A percentile compares a stretch with the other conserved stretches of the same genome.
Conservation (phyloP, 2,888 invertebrate species). For the Temnothorax unifasciatus region DNA sequence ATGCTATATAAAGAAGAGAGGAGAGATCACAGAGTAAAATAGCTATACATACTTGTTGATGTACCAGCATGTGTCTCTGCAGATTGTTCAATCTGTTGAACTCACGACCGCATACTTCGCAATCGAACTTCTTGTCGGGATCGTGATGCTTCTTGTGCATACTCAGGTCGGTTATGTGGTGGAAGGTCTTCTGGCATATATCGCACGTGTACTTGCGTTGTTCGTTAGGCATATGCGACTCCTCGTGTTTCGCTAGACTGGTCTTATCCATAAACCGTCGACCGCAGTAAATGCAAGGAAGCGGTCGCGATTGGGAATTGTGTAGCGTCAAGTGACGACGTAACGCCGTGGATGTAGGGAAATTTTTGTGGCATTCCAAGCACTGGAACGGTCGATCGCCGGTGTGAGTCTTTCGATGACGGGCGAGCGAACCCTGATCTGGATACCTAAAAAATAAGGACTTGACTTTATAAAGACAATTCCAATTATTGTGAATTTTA, state of each 20-base stretch:
- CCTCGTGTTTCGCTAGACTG: slow-evolving; percentile 85
- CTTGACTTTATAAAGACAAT: background rate
- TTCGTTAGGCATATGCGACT: slow-evolving; percentile 85
- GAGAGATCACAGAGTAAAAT: slow-evolving; percentile 18
- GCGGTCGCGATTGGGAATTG: slow-evolving; percentile 84
- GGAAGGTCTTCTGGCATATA: slow-evolving; percentile 88
- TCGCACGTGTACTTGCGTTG: slow-evolving; percentile 86
- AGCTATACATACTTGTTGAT: slow-evolving; percentile 83
- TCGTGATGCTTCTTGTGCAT: slow-evolving; percentile 86
- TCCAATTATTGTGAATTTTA: background rate
- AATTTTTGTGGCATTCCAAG: slow-evolving; percentile 85
- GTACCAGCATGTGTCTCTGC: slow-evolving; percentile 86
- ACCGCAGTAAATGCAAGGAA: slow-evolving; percentile 86
- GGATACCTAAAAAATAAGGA: slow-evolving; percentile 78
- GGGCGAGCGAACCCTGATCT: slow-evolving; percentile 84
- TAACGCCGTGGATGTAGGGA: slow-evolving; percentile 85
- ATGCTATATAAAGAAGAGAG: background rate
- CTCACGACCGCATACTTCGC: slow-evolving; percentile 85
- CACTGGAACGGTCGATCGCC: slow-evolving; percentile 85
- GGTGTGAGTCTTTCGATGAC: slow-evolving; percentile 84
- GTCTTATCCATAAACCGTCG: slow-evolving; percentile 85
- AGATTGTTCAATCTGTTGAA: slow-evolving; percentile 86
- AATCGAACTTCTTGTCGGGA: slow-evolving; percentile 85
- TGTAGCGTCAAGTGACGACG: slow-evolving; percentile 86
- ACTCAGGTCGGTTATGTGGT: slow-evolving; percentile 86